phyloP scores from a whole-genome alignment of 2,797 vertebrate species.

The Chiropotes sagulatus region DNA sequence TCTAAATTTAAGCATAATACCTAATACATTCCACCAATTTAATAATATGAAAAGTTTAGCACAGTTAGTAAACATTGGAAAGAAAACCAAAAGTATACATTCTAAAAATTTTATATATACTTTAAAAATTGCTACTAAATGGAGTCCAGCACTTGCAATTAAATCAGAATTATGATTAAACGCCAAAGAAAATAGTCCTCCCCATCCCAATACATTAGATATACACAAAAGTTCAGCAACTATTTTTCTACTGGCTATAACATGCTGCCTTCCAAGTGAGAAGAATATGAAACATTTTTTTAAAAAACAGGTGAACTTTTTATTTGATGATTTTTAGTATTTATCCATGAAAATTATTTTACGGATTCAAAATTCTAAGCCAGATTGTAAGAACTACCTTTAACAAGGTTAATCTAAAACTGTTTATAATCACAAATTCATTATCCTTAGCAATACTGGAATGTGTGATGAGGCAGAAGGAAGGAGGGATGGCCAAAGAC shows the following conservation, averaged over 20 bases:
- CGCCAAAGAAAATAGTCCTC: not conserved
- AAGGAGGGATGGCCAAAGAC: not conserved
- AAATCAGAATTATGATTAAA: not conserved
- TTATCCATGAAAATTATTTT: not conserved
- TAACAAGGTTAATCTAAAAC: not conserved
- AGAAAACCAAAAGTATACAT: not conserved
- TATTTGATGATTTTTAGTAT: not conserved
- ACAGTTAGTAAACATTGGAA: not conserved
- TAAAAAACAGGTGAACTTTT: not conserved
- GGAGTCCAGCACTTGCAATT: not conserved
- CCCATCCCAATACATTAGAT: not conserved
- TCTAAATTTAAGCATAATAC: slow-evolving; percentile 14
- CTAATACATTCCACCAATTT: not conserved
- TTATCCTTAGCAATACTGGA: not conserved
- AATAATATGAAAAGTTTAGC: not conserved
- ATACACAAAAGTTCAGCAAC: not conserved
- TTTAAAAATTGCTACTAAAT: slow-evolving; percentile 6
- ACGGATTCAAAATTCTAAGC: not conserved
- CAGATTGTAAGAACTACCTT: not conserved
- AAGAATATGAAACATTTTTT: not conserved
- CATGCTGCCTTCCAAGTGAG: not conserved
- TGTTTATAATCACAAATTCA: slow-evolving; percentile 6
- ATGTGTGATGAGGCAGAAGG: not conserved
- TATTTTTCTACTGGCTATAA: not conserved
- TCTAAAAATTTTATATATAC: not conserved